Conservation (phyloP, 2,888 invertebrate species). For the Perizoma flavofasciatum region DNA sequence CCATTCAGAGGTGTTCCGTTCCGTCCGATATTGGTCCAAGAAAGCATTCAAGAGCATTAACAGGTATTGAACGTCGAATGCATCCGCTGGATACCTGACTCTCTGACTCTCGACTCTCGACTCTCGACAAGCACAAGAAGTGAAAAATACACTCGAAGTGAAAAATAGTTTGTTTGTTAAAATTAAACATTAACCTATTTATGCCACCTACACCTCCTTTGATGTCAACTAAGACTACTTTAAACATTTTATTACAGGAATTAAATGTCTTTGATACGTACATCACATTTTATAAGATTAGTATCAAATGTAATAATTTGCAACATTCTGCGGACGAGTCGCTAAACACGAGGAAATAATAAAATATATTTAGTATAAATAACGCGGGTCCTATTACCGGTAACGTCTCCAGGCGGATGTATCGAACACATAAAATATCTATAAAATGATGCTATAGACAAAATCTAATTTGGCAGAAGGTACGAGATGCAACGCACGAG, state of each 20-base stretch:
- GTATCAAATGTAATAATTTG: constrained; percentile 24
- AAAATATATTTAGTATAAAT: constrained; percentile 21
- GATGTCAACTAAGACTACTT: constrained; percentile 27
- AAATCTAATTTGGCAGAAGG: constrained; percentile 5
- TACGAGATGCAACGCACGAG: constrained; percentile 2
- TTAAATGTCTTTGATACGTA: constrained; percentile 19
- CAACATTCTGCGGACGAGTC: constrained; percentile 33
- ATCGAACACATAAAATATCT: constrained; percentile 9
- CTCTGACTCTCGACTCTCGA: constrained; percentile 13
- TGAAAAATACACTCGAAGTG: background rate
- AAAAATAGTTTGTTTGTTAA: constrained; percentile 11
- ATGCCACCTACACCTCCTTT: constrained; percentile 21
- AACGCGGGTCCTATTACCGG: constrained; percentile 19
- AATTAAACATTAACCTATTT: constrained; percentile 20
- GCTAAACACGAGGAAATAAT: constrained; percentile 24
- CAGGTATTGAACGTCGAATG: constrained; percentile 8
- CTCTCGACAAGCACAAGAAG: background rate
- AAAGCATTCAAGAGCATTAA: constrained; percentile 17
- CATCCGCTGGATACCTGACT: background rate
- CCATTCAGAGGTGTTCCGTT: constrained; percentile 1
- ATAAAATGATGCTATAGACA: constrained; percentile 13
- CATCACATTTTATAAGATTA: constrained; percentile 14
- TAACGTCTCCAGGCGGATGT: constrained; percentile 8
- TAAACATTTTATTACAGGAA: constrained; percentile 31
- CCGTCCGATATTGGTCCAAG: constrained; percentile 16